Conservation (phyloP, 2,888 invertebrate species). For the Mythimna ferrago region DNA sequence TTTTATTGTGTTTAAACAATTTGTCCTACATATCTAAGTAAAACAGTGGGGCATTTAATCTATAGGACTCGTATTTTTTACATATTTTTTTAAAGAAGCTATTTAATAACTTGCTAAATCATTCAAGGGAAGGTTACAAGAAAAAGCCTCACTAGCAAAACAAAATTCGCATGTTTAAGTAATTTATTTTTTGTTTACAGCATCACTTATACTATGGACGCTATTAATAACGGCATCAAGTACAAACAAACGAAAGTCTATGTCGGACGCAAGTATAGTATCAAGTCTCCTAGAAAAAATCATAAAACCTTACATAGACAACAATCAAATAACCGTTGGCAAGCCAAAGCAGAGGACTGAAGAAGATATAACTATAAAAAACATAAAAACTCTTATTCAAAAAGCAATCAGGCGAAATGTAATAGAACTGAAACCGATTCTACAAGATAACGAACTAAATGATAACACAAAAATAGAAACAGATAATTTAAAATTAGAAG, state of each 20-base stretch:
- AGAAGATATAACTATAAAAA: slow-evolving; percentile 31
- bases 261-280: slow-evolving; percentile 58
- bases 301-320: slow-evolving; percentile 67
- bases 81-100: neutral
- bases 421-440: slow-evolving; percentile 66
- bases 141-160: neutral
- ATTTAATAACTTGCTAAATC: neutral
- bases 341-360: neutral
- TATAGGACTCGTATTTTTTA: neutral
- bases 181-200: slow-evolving; percentile 29
- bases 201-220: slow-evolving; percentile 40
- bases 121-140: neutral
- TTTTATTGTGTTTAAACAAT: neutral
- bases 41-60: no score
- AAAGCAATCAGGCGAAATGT: slow-evolving; percentile 70
- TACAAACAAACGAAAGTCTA: slow-evolving; percentile 35
- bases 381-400: slow-evolving; percentile 50
- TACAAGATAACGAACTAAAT: slow-evolving; percentile 72
- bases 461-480: slow-evolving; percentile 29
- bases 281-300: slow-evolving; percentile 66
- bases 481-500: slow-evolving; percentile 64
- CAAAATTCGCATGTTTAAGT: neutral
- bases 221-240: slow-evolving; percentile 19
- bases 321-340: slow-evolving; percentile 1
- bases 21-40: no score